Conservation (phyloP, 2,113 vertebrate genomes). For the Channa maculata region DNA sequence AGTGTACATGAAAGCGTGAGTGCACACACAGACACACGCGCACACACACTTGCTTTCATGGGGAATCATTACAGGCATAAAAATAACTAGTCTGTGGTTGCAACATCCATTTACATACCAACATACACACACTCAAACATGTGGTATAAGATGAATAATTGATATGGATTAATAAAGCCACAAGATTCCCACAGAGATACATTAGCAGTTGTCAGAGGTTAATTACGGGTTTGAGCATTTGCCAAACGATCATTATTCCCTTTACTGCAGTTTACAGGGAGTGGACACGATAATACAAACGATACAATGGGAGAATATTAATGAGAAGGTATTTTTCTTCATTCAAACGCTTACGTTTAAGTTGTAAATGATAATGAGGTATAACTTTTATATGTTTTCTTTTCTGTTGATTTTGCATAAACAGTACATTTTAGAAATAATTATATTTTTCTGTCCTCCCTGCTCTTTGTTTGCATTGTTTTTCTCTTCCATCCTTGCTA, state of each 20-base stretch:
- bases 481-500: conserved; percentile 1
- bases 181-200: background rate
- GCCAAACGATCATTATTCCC: background rate
- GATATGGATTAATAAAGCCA: background rate
- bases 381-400: too few species aligned
- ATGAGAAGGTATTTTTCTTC: too few species aligned
- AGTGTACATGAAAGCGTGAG: background rate
- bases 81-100: too few species aligned
- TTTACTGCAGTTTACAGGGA: background rate
- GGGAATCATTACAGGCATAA: too few species aligned
- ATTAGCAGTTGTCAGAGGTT: background rate
- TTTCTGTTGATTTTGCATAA: too few species aligned
- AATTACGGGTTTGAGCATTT: background rate
- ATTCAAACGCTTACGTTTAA: background rate
- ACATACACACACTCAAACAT: background rate
- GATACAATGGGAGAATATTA: background rate
- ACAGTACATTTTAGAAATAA: too few species aligned
- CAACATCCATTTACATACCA: background rate
- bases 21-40: too few species aligned
- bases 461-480: background rate
- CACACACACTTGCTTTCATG: too few species aligned
- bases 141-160: background rate
- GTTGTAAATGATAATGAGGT: background rate
- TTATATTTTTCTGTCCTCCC: background rate
- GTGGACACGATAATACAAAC: background rate